Percentiles rank a stretch among this genome's conserved stretches.
These are phyloP conservation scores for Philopedon plagiatum DNA, from an alignment of 2,888 invertebrate species.

Conservation along the genomic window DNA sequence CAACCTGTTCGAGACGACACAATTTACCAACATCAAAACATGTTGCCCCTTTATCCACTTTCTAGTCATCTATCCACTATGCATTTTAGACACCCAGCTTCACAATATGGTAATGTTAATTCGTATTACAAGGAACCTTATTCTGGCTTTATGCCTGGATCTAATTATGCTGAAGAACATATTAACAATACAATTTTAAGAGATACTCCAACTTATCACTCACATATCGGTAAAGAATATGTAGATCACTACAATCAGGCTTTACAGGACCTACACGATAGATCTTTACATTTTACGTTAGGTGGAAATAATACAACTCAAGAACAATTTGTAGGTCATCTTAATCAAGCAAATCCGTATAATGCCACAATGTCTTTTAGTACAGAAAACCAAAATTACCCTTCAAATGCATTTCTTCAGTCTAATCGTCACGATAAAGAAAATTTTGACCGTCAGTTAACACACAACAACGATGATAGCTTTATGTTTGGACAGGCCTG, in stretches of 20 bases:
- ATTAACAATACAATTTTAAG: neutral
- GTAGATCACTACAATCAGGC: slow-evolving; percentile 1
- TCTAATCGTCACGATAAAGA: neutral
- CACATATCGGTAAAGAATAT: neutral
- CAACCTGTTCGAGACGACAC: neutral
- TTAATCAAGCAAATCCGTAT: neutral
- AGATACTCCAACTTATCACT: neutral
- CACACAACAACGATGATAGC: neutral
- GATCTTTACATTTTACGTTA: neutral
- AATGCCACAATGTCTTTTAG: neutral
- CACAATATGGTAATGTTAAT: neutral
- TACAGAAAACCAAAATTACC: neutral
- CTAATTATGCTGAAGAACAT: neutral
- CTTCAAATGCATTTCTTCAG: neutral
- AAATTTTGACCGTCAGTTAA: neutral
- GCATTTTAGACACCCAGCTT: neutral
- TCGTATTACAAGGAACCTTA: neutral
- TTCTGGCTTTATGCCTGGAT: neutral
- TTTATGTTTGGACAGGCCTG: neutral
- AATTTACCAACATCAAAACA: neutral
- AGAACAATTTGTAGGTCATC: neutral
- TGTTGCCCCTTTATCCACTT: neutral
- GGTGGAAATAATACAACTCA: neutral
- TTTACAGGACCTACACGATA: neutral
- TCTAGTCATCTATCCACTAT: neutral